Conservation (phyloP, 2,888 invertebrate species). For the Phengaris alcon region DNA sequence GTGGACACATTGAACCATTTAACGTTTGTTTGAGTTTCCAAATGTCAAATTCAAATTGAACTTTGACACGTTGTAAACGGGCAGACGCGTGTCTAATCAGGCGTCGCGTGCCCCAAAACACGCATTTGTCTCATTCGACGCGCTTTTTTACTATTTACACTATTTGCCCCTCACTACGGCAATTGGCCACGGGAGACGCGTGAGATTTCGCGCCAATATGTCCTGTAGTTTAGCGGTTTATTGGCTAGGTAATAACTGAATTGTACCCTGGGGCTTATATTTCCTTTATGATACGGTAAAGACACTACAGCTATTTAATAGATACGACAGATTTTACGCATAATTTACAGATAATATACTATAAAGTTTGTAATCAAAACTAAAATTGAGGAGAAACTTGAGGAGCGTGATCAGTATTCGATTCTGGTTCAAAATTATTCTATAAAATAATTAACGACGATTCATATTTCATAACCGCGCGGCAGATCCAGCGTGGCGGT, state of each 20-base stretch:
- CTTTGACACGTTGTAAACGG: slow-evolving; percentile 40
- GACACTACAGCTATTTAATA: slow-evolving; percentile 19
- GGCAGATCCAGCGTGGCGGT: too few relatives aligned
- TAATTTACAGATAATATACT: not conserved
- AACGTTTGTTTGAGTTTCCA: slow-evolving; percentile 3
- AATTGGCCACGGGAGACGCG: slow-evolving; percentile 70
- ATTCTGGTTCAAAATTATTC: too few relatives aligned
- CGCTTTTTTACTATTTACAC: slow-evolving; percentile 72
- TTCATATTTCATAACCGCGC: too few relatives aligned
- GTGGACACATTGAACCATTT: not conserved
- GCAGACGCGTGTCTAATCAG: slow-evolving; percentile 53
- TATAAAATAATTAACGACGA: too few relatives aligned
- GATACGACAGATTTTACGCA: slow-evolving; percentile 18
- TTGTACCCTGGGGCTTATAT: slow-evolving; percentile 50
- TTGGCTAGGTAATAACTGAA: slow-evolving; percentile 48
- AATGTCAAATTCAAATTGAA: slow-evolving; percentile 30
- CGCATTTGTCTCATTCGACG: slow-evolving; percentile 74
- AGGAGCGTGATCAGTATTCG: too few relatives aligned
- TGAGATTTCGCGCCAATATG: slow-evolving; percentile 61
- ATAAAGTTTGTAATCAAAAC: too few relatives aligned
- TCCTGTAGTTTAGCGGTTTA: slow-evolving; percentile 65
- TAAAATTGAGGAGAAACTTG: too few relatives aligned
- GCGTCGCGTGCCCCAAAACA: slow-evolving; percentile 74
- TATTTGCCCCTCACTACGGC: slow-evolving; percentile 52
- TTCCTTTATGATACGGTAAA: slow-evolving; percentile 30